These are phyloP conservation scores for Psittacara wagleri DNA, from an alignment of 2,113 vertebrate species.

Conservation along the genomic window DNA sequence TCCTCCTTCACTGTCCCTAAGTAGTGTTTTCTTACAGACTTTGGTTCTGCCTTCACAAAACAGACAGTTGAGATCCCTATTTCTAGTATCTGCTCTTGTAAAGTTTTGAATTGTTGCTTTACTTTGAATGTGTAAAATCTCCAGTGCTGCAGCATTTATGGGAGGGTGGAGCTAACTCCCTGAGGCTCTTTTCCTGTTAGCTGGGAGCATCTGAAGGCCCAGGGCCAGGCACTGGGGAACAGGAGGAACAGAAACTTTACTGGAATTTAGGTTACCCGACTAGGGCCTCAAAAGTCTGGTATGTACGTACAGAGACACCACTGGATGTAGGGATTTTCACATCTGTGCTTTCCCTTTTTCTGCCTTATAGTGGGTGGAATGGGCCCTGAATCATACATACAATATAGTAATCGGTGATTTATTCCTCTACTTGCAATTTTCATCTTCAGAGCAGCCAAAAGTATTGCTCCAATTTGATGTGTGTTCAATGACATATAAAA, in stretches of 20 bases:
- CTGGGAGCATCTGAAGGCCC: background rate
- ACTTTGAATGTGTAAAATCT: background rate
- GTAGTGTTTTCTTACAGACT: background rate
- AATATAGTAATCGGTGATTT: background rate
- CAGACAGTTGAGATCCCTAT: background rate
- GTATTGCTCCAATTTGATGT: background rate
- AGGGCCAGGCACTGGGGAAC: background rate
- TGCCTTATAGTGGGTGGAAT: background rate
- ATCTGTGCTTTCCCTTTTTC: background rate
- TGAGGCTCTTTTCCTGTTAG: background rate
- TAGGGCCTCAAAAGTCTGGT: background rate
- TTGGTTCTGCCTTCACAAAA: rapidly evolving
- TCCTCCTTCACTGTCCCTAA: background rate
- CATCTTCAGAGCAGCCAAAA: background rate
- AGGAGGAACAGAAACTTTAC: background rate
- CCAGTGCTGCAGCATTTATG: background rate
- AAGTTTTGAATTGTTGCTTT: background rate
- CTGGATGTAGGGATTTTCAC: background rate
- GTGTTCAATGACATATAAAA: background rate
- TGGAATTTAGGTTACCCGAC: background rate
- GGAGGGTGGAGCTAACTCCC: background rate
- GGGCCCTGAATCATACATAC: background rate
- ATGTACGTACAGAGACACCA: background rate
- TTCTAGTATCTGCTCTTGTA: background rate
- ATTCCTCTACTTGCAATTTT: background rate